phyloP scores from a whole-genome alignment of 2,113 vertebrate species.

The zebrafish (Danio rerio) region DNA sequence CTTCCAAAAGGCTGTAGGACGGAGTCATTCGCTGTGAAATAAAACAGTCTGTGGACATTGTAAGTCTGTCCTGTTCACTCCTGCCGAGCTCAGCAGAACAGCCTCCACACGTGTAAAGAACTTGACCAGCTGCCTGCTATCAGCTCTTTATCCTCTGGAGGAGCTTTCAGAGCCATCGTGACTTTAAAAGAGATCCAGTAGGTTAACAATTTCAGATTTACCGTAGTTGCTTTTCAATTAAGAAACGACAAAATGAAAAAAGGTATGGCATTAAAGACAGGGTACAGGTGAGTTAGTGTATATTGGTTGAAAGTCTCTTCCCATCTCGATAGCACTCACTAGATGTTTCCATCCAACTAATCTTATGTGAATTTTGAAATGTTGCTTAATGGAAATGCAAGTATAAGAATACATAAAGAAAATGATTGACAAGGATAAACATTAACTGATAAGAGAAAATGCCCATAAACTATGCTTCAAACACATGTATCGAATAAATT shows the following conservation, averaged over 20 bases:
- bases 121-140: conserved; percentile 53
- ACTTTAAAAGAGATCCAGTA: conserved; percentile 4
- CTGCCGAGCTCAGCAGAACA: conserved; percentile 49
- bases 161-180: not conserved
- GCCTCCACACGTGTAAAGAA: conserved; percentile 11
- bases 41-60: conserved; percentile 68
- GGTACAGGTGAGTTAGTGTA: too few species aligned
- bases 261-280: not conserved
- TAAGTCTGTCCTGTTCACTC: conserved; percentile 51
- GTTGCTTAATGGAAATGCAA: too few species aligned
- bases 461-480: too few species aligned
- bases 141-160: conserved; percentile 22
- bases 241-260: not conserved
- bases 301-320: too few species aligned
- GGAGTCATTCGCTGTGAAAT: conserved; percentile 66
- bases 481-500: too few species aligned
- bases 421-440: too few species aligned
- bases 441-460: too few species aligned
- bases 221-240: conserved; percentile 4
- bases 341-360: too few species aligned
- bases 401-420: too few species aligned
- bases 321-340: too few species aligned
- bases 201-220: not conserved
- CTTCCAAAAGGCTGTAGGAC: conserved; percentile 65
- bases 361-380: too few species aligned